Evolutionary conservation across 2,113 vertebrate species (phyloP), one percentile per base, ranked within the genome.

Genomic region (Pelmatolapia mariae): DNA sequence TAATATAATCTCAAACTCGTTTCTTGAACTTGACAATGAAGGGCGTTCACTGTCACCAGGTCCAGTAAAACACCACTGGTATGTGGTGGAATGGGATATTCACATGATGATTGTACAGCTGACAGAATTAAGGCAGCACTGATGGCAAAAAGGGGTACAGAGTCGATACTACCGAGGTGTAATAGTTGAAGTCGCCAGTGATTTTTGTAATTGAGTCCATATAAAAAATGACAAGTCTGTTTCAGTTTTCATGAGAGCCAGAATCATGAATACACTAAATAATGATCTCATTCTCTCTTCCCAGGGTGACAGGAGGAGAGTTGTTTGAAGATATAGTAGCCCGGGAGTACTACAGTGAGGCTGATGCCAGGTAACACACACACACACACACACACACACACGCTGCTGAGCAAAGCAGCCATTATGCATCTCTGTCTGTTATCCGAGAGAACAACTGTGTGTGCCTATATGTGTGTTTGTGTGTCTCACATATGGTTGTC

Each of bases 251-350:
- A 31, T 11, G 13, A 13, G 19, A 66, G 59, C 79, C 8, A 31
- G 24, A 81, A 89, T 88, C 66, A 29, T 22, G 43, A 38, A 19
- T 31, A 22, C 50, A 81, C 31, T 56, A 43, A 76, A 85, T 84
- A 26, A 66, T 56, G 52, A 59, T 87, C 47, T 80, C 33, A 89
- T 79, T 92, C 80, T 92, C 68, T 89, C 80, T 86, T 89, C 82
- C 87, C 94, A 98, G 98, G 94, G 98, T 98, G 92, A 98, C 98
- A 80, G 98, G 98, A 87, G 98, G 98, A 87, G 98, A 98, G 97
- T 93, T 98, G 85, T 98, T 98, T 94, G 98, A 98, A 96, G 98
- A 98, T 88, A 98, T 98, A 86, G 98, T 98, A 92, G 98, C 98
- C 90, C 97, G 98, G 93, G 98, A 98, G 91, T 98, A 98, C 95